A percentile compares a stretch with the other conserved stretches of the same genome.
Conservation (phyloP, 2,888 invertebrate genomes). For the Omphaloscelis lunosa region DNA sequence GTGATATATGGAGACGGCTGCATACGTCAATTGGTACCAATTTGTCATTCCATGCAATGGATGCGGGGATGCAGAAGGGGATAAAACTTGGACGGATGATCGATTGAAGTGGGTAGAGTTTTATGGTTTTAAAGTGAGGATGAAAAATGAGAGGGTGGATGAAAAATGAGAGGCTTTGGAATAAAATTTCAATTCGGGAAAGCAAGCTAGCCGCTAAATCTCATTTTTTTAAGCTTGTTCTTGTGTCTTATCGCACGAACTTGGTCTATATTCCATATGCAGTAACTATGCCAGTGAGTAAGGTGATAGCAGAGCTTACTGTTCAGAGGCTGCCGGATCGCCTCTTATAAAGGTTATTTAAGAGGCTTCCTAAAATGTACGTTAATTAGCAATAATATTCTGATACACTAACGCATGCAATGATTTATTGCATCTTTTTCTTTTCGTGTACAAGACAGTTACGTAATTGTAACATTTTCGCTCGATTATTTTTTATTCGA, state of each 20-base stretch:
- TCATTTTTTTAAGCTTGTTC: background rate
- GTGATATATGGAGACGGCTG: slow-evolving; percentile 56
- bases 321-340: background rate
- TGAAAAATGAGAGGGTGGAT: too few relatives aligned
- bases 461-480: too few relatives aligned
- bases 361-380: too few relatives aligned
- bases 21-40: slow-evolving; percentile 55
- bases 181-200: background rate
- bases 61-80: slow-evolving; percentile 31
- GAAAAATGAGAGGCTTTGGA: slow-evolving; percentile 8
- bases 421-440: too few relatives aligned
- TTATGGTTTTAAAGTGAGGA: slow-evolving; percentile 27
- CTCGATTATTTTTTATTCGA: too few relatives aligned
- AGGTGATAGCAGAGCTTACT: background rate
- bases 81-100: slow-evolving; percentile 42
- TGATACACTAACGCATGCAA: too few relatives aligned
- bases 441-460: too few relatives aligned
- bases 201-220: background rate
- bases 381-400: too few relatives aligned
- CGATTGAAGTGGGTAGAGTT: slow-evolving; percentile 37
- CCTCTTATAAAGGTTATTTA: background rate
- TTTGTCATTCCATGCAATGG: slow-evolving; percentile 55
- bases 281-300: background rate
- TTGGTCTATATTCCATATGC: background rate
- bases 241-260: background rate